A percentile compares a stretch with the other conserved stretches of the same genome.
These are phyloP conservation scores for Tringa solitaria DNA, from an alignment of 2,113 vertebrate genomes.

Conservation along the genomic window DNA sequence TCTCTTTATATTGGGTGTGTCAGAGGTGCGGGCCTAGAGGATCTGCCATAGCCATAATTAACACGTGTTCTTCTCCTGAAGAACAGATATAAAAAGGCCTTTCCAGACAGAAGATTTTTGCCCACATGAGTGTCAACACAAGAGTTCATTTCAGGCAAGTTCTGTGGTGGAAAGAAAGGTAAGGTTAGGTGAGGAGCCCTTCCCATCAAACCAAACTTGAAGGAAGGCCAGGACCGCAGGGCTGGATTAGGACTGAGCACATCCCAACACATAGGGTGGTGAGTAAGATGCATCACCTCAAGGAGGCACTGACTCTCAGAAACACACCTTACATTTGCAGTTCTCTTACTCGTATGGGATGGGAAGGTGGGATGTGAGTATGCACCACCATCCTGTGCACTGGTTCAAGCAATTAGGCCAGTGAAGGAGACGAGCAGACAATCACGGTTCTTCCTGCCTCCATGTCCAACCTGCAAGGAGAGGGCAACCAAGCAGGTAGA, in stretches of 20 bases:
- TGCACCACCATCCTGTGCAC: background rate
- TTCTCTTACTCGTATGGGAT: background rate
- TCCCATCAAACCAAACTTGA: constrained; percentile 40
- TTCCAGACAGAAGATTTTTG: constrained; percentile 19
- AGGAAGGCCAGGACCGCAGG: constrained; percentile 25
- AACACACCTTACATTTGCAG: background rate
- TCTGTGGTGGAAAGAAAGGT: constrained; percentile 25
- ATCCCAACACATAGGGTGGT: background rate
- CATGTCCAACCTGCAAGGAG: background rate
- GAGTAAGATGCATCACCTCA: background rate
- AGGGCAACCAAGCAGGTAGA: background rate
- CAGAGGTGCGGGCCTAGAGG: constrained; percentile 6
- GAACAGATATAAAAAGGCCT: constrained; percentile 3
- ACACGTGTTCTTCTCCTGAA: background rate
- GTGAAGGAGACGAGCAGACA: background rate
- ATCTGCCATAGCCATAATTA: constrained; percentile 40
- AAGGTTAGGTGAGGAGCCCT: constrained; percentile 43
- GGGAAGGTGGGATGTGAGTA: background rate
- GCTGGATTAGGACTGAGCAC: constrained; percentile 36
- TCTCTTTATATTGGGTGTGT: constrained; percentile 20
- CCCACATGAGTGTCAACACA: background rate
- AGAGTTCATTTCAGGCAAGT: constrained; percentile 43
- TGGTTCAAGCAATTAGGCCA: background rate
- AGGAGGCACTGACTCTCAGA: background rate
- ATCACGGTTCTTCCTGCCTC: background rate